Conservation (phyloP, 2,797 vertebrate genomes). For the Phaenicophaeus curvirostris region DNA sequence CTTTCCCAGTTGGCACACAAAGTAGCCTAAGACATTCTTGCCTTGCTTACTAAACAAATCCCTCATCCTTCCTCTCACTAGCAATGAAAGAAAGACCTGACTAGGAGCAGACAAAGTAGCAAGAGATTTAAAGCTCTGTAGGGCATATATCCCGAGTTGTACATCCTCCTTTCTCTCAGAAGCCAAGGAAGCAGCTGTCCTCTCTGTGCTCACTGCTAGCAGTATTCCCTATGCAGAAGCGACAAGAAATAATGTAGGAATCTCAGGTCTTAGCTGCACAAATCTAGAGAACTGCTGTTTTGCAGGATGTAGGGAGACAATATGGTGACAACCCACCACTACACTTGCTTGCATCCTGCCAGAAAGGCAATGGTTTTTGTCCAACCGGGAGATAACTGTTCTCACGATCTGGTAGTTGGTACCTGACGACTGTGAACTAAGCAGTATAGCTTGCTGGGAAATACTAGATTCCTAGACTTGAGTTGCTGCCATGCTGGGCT, state of each 20-base stretch:
- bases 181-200: not conserved
- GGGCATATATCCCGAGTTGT: not conserved
- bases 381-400: not conserved
- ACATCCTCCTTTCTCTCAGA: not conserved
- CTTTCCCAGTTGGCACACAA: not conserved
- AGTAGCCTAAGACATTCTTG: not conserved
- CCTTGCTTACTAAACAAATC: not conserved
- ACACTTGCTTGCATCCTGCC: not conserved
- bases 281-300: not conserved
- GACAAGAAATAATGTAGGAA: not conserved
- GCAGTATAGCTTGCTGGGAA: not conserved
- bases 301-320: fast-evolving
- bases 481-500: not conserved
- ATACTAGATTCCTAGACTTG: not conserved
- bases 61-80: not conserved
- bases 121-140: not conserved
- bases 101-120: not conserved
- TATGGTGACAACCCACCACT: not conserved
- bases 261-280: not conserved
- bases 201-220: not conserved
- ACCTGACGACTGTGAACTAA: not conserved
- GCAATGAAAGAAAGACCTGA: not conserved
- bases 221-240: not conserved
- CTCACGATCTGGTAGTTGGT: not conserved
- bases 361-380: not conserved